A percentile compares a stretch with the other conserved stretches of the same genome.
These are phyloP conservation scores for Drosophila sordidula DNA, from an alignment of 2,888 invertebrate species.

Conservation along the genomic window DNA sequence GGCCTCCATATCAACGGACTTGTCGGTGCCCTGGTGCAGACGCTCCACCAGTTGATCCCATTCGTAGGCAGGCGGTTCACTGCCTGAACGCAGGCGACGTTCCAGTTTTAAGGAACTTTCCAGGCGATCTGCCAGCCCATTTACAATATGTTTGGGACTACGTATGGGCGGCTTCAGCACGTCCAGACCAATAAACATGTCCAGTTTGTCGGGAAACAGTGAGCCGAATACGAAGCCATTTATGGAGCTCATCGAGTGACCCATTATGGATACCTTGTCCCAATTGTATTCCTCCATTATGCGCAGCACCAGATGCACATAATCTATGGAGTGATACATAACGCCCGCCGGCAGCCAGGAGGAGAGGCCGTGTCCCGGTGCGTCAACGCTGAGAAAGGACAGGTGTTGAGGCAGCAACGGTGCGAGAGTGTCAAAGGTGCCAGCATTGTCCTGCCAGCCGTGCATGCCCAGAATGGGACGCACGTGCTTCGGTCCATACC, in stretches of 20 bases:
- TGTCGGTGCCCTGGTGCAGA: conserved; percentile 86
- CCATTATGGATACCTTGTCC: conserved; percentile 89
- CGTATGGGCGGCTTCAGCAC: conserved; percentile 79
- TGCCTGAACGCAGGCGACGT: conserved; percentile 73
- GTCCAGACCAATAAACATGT: conserved; percentile 82
- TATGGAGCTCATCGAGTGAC: conserved; percentile 90
- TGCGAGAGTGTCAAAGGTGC: conserved; percentile 89
- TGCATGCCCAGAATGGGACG: conserved; percentile 90
- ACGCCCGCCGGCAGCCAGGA: conserved; percentile 88
- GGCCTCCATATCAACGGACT: conserved; percentile 87
- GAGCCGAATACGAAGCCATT: conserved; percentile 87
- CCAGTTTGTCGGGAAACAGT: conserved; percentile 87
- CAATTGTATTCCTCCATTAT: conserved; percentile 89
- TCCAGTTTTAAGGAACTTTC: conserved; percentile 85
- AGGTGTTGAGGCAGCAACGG: conserved; percentile 86
- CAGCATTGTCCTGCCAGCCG: conserved; percentile 91
- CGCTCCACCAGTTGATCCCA: conserved; percentile 87
- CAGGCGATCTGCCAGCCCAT: conserved; percentile 83
- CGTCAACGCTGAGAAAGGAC: conserved; percentile 88
- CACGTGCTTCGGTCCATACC: conserved; percentile 89
- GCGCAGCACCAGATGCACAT: conserved; percentile 86
- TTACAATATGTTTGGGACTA: conserved; percentile 59
- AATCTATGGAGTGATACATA: conserved; percentile 85
- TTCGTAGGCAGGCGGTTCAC: conserved; percentile 88
- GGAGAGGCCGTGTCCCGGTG: conserved; percentile 90